Evolutionary conservation across 2,113 vertebrate genomes (phyloP).

Genomic region (Rhinolophus sinicus): DNA sequence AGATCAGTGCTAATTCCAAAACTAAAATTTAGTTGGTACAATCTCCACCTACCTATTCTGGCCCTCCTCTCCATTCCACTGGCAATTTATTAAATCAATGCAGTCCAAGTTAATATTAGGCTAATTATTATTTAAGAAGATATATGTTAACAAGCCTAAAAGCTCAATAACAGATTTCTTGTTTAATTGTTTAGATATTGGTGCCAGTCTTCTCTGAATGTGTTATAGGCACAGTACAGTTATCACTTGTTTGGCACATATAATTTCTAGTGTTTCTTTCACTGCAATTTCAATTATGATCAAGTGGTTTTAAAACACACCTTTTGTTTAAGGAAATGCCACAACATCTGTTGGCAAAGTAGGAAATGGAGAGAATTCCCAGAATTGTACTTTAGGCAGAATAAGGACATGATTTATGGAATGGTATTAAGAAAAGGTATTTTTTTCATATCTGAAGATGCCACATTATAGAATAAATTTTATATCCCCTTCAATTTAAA

Average conservation of each 20-base stretch:
- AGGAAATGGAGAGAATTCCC: background rate
- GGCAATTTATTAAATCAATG: background rate
- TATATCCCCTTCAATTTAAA: background rate
- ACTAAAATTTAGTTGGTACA: background rate
- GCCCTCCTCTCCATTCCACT: background rate
- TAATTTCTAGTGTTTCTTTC: background rate
- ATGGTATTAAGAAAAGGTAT: background rate
- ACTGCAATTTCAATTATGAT: background rate
- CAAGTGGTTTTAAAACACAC: background rate
- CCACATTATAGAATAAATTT: background rate
- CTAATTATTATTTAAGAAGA: background rate
- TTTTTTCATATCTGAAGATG: background rate
- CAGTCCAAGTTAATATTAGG: background rate
- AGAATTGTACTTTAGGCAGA: background rate
- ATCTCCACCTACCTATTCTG: background rate
- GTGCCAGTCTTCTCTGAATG: background rate
- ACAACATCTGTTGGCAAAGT: background rate
- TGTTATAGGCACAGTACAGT: background rate
- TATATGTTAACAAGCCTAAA: background rate
- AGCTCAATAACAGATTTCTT: background rate
- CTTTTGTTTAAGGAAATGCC: background rate
- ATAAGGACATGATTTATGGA: background rate
- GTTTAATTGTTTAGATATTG: background rate
- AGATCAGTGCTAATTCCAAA: background rate
- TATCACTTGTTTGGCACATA: background rate